Evolutionary conservation across 2,113 vertebrate species (phyloP), one percentile per base, ranked within the genome.

Genomic region (Grammomys dolichurus): DNA sequence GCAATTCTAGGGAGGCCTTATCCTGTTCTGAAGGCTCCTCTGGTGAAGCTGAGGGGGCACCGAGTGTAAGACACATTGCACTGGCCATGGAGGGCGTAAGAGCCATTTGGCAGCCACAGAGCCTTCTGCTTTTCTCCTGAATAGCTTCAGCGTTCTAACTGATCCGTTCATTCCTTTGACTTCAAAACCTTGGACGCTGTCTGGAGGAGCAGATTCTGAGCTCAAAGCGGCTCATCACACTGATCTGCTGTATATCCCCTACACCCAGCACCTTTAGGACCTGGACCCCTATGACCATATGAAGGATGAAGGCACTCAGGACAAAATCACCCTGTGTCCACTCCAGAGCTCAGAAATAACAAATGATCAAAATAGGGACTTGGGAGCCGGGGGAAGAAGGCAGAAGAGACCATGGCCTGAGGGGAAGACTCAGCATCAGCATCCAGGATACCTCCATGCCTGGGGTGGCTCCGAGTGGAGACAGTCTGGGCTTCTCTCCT

Each of bases 31-130:
- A 89, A 60, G 77, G 31, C 28, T 78, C 63, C 46, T 13, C 13
- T 19, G 73, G 58, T 1, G 17, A 3, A 12, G 46, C 31, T 28
- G n/a, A 85, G 0, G 43, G 65, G 3, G 0, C 3, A 65, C 20
- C 22, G 8, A 22, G 54, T 60, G 20, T 60, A 58, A 46, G n/a
- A 46, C 82, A 46, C 1, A 7, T 31, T 17, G 14, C 73, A 7
- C n/a, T 22, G 3, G 4, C 48, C 48, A 60, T 0, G 0, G 31
- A 0, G 1, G 72, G n/a, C 0, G 3, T 51, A 87, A 60, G 82
- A 0, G 43, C 67, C 82, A 48, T 78, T 48, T 33, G 85, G 91
- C 0, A 7, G 51, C 8, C 60, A 48, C 8, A 20, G 8, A 43
- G 22, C 77, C 22, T 10, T 7, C 6, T 13, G 5, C 10, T 7